Base-by-base conservation (phyloP, 2,797 vertebrate species). In the Dermochelys coriacea region DNA sequence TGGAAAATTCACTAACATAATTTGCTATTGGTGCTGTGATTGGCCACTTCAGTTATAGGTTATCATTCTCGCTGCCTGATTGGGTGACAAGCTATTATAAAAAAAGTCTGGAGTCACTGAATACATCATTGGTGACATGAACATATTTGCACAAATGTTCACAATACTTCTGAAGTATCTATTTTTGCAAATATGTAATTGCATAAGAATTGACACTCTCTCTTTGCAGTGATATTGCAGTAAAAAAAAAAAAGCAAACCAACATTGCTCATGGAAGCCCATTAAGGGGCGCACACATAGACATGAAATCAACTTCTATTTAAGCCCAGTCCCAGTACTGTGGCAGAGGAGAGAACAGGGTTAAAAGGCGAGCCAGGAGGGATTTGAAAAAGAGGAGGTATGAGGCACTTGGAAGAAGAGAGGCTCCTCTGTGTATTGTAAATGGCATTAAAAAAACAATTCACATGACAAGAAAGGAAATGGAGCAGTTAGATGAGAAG, bases 381-480 rank as follows among this genome's bases (percentile, higher is more conserved):
- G 21, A 25, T 75, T 45, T 74, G 71, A 75, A 47, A 45, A 37
- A 41, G 10, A 7, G 14, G 12, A 47, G 25, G 16, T 25, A 23
- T 27, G 71, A 25, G 27, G 71, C 71, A 71, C 84, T 16, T n/a
- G 23, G 68, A 83, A 93, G 87, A 82, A 85, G 86, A 19, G 92
- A 93, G 55, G 19, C 55, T 80, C 50, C 87, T 93, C 90, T 90
- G 84, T 80, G 71, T 54, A 29, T 45, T 93, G 31, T 61, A 86
- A 51, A 79, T 49, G 86, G 78, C 74, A 83, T 68, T 94, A 64
- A 74, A 75, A 59, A 89, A 79, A 1, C n/a, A 81, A 10, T 82
- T 61, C 79, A 79, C 55, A 54, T 57, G 61, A 41, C 25, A 29
- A 9, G 14, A 89, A 91, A 90, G 55, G 55, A 64, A 45, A 75